Base-by-base conservation (phyloP, 2,797 vertebrate species). In the Xenentodon cancila region DNA sequence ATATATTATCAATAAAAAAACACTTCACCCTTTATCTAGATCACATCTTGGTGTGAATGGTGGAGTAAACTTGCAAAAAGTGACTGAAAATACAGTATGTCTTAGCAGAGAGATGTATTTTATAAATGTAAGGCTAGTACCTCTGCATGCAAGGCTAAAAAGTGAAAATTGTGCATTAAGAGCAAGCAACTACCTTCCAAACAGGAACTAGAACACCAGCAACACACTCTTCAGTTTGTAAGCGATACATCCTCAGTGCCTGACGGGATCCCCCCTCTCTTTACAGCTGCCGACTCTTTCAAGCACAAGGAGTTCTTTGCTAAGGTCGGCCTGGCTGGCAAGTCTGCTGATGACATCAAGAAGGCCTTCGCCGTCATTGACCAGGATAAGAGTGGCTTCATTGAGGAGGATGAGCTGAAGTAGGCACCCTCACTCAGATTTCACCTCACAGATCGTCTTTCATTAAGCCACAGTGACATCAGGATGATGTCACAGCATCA, bases 361-460 rank as follows among this genome's bases (percentile, higher is more conserved):
- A 91, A 86, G 80, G 93, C 94, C 70, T 96, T 96, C 50, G 70
- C 34, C 1, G 75, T 95, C 87, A 93, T 97, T 80, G 95, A 96
- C 85, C 93, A 93, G 88, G 95, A 96, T 90, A 91, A 91, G 84
- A 95, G 94, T 32, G 92, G 92, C 81, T 96, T 90, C 90, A 94
- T 94, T 59, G 95, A 96, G 92, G 94, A 95, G 85, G 94, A 95
- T 0, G 94, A 96, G 80, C 92, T 95, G 61, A 91, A 93, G 95
- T 95, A 93, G 2, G 83, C 53, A 56, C 9, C 47, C 18, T 32
- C 43, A 78, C 63, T 80, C 64, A 50, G 19, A 62, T 50, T 78
- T 63, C 40, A 78, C 11, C 64, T 46, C 17, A 0, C 13, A 51
- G 59, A 80, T 80, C 53, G 27, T 30, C 52, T 80, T 77, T 73